A percentile compares a stretch with the other conserved stretches of the same genome.
phyloP scores from a whole-genome alignment of 2,888 invertebrate genomes.

The Polydrusus pterygomalis region DNA sequence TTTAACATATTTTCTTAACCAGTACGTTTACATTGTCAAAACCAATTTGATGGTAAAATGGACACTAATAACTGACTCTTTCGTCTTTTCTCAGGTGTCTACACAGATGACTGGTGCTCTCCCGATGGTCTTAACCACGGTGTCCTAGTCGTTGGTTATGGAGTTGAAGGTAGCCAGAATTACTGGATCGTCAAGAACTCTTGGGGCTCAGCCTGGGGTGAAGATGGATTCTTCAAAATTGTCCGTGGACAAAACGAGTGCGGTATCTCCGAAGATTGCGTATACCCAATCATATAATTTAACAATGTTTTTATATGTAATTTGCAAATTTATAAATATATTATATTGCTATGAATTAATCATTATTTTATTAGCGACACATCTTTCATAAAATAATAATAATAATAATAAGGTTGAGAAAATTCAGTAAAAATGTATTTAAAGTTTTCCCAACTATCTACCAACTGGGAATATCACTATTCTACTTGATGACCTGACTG shows the following conservation, averaged over 20 bases:
- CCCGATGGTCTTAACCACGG: slow-evolving; percentile 33
- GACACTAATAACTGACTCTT: too few species aligned
- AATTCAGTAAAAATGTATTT: too few species aligned
- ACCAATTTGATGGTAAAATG: too few species aligned
- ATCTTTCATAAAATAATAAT: too few species aligned
- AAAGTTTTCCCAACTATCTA: too few species aligned
- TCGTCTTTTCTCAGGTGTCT: slow-evolving; percentile 20
- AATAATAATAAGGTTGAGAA: too few species aligned
- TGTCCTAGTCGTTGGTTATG: slow-evolving; percentile 47
- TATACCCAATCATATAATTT: slow-evolving; percentile 28
- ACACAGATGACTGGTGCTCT: slow-evolving; percentile 13
- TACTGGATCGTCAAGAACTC: slow-evolving; percentile 51
- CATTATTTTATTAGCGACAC: too few species aligned
- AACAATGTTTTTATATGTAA: neutral
- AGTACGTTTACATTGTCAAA: too few species aligned
- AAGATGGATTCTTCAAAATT: slow-evolving; percentile 45
- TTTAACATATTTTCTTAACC: too few species aligned
- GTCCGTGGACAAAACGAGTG: slow-evolving; percentile 44
- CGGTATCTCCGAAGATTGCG: slow-evolving; percentile 38
- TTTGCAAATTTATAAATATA: neutral
- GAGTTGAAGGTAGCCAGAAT: slow-evolving; percentile 35
- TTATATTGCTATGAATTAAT: neutral
- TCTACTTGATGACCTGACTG: too few species aligned
- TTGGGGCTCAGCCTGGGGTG: slow-evolving; percentile 44
- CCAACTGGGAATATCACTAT: too few species aligned